Evolutionary conservation across 2,888 invertebrate species (phyloP).

Genomic region (Mesodorylaimus sp.): DNA sequence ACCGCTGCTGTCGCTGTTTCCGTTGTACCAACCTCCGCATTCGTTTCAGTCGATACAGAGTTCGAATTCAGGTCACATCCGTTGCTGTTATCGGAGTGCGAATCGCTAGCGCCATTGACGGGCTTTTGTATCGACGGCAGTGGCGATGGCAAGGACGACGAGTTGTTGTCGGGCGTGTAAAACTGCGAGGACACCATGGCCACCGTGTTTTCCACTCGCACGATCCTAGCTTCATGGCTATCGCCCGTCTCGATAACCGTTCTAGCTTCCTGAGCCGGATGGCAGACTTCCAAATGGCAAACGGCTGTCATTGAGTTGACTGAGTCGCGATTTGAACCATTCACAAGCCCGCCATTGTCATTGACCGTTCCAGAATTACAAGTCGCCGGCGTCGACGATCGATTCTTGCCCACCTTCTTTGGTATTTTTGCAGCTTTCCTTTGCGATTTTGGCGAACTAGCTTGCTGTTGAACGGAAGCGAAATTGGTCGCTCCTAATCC

Average conservation of each 20-base stretch:
- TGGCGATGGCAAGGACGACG: neutral
- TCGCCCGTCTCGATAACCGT: conserved; percentile 10
- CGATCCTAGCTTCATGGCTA: conserved; percentile 21
- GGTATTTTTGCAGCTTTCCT: neutral
- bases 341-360: no score
- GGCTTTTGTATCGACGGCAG: neutral
- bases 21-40: no score
- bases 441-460: neutral
- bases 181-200: neutral
- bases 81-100: no score
- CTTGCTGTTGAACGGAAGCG: no score
- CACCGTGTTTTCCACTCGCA: conserved; percentile 18
- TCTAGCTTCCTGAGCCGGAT: conserved; percentile 15
- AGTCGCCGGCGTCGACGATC: neutral
- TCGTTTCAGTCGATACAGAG: no score
- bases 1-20: no score
- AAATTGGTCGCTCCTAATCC: neutral
- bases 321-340: no score
- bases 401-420: neutral
- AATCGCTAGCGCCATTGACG: neutral
- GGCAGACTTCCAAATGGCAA: conserved; percentile 13
- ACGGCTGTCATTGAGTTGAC: neutral
- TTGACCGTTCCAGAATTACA: neutral
- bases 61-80: no score
- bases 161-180: neutral